Evolutionary conservation across 2,888 invertebrate species (phyloP), one percentile per base, ranked within the genome.

Genomic region (Polylopha cassiicola): DNA sequence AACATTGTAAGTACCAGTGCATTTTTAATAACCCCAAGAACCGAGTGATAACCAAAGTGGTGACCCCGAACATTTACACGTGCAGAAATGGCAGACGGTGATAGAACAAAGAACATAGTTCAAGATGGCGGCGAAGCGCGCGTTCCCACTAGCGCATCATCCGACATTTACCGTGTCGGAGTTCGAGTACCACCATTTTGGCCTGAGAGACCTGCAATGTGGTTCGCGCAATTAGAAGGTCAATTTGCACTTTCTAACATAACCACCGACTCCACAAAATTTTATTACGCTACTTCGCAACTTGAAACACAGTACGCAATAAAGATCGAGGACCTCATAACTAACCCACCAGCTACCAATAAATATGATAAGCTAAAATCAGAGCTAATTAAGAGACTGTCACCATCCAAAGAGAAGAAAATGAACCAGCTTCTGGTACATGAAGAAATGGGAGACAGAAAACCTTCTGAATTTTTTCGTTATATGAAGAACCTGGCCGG

Each of bases 371-470:
- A n/a, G n/a, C n/a, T n/a, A n/a, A n/a, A n/a, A n/a, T n/a, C n/a
- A n/a, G n/a, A n/a, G n/a, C n/a, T n/a, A n/a, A n/a, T n/a, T n/a
- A n/a, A n/a, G n/a, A n/a, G n/a, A n/a, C n/a, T n/a, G n/a, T n/a
- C n/a, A n/a, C n/a, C 43, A 6, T 48, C 48, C 2, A 26, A 29
- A 4, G 44, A 47, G 26, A 39, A 44, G 22, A 46, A 51, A 28
- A 31, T 50, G 5, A 41, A 41, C 5, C 51, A 46, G 10, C 37
- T 47, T 1, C 23, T 49, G 1, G 16, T 17, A n/a, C 39, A 45
- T 6, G 44, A 52, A 31, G 44, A 46, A 8, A 21, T 50, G 1
- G 53, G 47, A 3, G 48, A 48, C 15, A 24, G 54, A 0, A 50
- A 50, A 10, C 48, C 51, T 0, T 49, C 46, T 1, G 51, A 47